These are phyloP conservation scores for Leptarthrus brevirostris DNA, from an alignment of 2,888 invertebrate genomes.

Conservation along the genomic window DNA sequence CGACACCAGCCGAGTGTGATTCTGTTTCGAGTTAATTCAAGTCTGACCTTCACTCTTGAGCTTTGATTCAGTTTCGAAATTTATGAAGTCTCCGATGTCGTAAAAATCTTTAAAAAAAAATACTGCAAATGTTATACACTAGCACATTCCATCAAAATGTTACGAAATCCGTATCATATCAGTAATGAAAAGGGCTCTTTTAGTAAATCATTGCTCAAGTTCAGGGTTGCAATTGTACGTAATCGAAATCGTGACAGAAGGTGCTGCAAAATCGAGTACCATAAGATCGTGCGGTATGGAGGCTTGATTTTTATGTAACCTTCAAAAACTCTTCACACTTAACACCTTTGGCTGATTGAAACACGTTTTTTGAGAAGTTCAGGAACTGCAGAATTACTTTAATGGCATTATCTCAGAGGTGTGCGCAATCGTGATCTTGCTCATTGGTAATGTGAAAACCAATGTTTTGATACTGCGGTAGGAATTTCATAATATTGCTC, in stretches of 20 bases:
- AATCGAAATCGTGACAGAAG: slow-evolving; percentile 1
- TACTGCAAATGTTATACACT: not conserved
- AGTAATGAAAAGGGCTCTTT: not conserved
- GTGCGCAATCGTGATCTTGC: not conserved
- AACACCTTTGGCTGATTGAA: not conserved
- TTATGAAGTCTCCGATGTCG: not conserved
- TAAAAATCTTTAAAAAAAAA: not conserved
- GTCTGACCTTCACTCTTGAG: slow-evolving; percentile 39
- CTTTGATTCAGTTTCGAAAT: slow-evolving; percentile 18
- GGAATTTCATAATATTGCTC: too few species aligned
- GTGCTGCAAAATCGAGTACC: not conserved
- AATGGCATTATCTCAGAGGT: not conserved
- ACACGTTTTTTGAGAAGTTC: not conserved
- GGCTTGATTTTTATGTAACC: not conserved
- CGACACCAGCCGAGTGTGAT: not conserved
- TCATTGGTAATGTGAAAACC: not conserved
- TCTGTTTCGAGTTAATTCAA: not conserved
- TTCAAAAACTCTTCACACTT: slow-evolving; percentile 3
- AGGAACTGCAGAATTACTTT: not conserved
- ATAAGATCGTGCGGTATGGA: not conserved
- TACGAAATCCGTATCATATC: not conserved
- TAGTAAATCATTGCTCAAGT: slow-evolving; percentile 4
- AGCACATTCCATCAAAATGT: not conserved
- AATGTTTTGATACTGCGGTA: too few species aligned
- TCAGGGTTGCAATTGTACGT: slow-evolving; percentile 1